Conservation (phyloP, 2,113 vertebrate species). For the Phrynocephalus versicolor region DNA sequence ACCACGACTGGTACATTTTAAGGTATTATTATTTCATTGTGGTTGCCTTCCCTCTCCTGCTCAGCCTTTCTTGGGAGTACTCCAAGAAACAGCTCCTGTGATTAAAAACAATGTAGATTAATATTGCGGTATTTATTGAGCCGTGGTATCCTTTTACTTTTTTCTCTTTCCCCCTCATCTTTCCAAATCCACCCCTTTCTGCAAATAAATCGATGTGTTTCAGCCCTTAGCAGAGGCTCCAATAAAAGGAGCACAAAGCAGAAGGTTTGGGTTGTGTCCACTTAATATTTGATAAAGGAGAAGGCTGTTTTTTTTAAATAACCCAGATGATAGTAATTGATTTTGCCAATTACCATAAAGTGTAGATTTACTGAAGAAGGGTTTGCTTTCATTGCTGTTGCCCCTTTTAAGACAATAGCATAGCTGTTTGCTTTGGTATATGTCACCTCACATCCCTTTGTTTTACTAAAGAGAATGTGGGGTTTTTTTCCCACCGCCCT, state of each 20-base stretch:
- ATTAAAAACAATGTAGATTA: conserved; percentile 60
- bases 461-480: conserved; percentile 28
- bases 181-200: conserved; percentile 40
- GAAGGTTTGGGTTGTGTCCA: conserved; percentile 38
- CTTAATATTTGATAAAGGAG: conserved; percentile 20
- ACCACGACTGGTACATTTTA: conserved; percentile 41
- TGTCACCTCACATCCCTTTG: conserved; percentile 12
- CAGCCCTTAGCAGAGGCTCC: conserved; percentile 32
- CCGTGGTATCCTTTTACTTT: conserved; percentile 45
- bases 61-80: conserved; percentile 45
- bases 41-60: neutral
- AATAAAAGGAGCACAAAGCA: conserved; percentile 38
- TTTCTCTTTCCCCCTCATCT: conserved; percentile 18
- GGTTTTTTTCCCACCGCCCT: conserved; percentile 49
- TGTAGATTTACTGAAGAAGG: neutral
- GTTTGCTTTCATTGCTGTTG: no score
- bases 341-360: neutral
- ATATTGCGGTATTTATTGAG: conserved; percentile 39
- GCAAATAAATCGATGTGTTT: conserved; percentile 57
- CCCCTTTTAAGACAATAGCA: neutral
- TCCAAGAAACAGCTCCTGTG: conserved; percentile 55
- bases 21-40: conserved; percentile 53
- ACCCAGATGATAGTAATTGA: neutral
- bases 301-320: no score
- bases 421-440: conserved; percentile 34